Percentiles rank a stretch among this genome's conserved stretches.
Evolutionary conservation across 2,797 vertebrate genomes (phyloP).

Genomic region (Heliangelus exortis): DNA sequence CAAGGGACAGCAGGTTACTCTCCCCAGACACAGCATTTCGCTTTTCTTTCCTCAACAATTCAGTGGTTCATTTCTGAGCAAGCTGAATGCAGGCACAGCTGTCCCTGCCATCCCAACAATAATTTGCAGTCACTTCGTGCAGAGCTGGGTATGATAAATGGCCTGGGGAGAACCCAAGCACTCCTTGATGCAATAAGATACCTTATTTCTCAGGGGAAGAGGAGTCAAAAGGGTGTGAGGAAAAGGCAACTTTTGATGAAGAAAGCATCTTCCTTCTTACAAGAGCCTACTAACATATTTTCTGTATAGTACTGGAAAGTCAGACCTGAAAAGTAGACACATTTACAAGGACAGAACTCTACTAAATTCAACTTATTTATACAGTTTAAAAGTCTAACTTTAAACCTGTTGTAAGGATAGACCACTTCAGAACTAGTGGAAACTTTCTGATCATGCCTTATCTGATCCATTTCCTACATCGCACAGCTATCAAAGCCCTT

Average conservation of each 20-base stretch:
- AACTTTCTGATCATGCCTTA: neutral
- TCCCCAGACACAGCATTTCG: neutral
- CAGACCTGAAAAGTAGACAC: neutral
- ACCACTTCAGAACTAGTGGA: neutral
- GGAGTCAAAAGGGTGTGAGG: neutral
- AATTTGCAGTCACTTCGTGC: neutral
- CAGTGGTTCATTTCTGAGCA: neutral
- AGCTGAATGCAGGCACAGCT: neutral
- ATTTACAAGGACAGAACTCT: neutral
- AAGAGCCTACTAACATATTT: neutral
- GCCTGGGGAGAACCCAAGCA: neutral
- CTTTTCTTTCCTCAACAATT: neutral
- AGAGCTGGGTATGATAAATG: neutral
- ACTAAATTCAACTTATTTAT: neutral
- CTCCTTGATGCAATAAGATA: neutral
- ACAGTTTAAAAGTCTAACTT: neutral
- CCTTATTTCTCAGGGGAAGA: neutral
- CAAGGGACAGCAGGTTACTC: neutral
- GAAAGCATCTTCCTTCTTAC: neutral
- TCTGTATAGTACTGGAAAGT: neutral
- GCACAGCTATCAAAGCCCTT: neutral
- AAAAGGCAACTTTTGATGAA: neutral
- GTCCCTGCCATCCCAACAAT: neutral
- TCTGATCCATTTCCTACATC: neutral
- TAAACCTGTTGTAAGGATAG: neutral